Evolutionary conservation across 2,797 vertebrate genomes (phyloP).

Genomic region (Telmatherina bonti): DNA sequence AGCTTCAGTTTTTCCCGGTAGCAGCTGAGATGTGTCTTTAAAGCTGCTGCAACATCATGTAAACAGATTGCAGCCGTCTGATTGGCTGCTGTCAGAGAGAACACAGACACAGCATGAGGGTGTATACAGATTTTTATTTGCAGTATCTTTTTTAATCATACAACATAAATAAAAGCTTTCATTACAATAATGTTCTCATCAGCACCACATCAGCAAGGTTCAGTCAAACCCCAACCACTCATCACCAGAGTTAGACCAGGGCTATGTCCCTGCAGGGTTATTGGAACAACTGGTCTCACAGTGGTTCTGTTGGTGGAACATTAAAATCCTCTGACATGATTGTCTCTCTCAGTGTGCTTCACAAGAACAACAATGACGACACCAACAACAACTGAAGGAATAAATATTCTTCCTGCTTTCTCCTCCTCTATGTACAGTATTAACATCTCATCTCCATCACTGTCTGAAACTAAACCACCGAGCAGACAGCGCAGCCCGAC

Average conservation of each 20-base stretch:
- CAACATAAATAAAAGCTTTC: constrained; percentile 91
- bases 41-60: too few species aligned
- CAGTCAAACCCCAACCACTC: not conserved
- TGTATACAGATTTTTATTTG: constrained; percentile 79
- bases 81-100: constrained; percentile 1
- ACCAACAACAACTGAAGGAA: constrained; percentile 85
- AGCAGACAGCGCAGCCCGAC: not conserved
- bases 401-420: constrained; percentile 65
- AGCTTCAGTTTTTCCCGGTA: too few species aligned
- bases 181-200: constrained; percentile 82
- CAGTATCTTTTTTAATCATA: constrained; percentile 83
- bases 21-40: too few species aligned
- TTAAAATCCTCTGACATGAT: constrained; percentile 80
- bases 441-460: constrained; percentile 29
- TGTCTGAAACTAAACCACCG: not conserved
- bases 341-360: constrained; percentile 91
- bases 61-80: not conserved
- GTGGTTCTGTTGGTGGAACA: constrained; percentile 22
- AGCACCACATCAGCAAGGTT: constrained; percentile 35
- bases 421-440: constrained; percentile 68
- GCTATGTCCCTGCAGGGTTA: constrained; percentile 36
- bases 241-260: constrained; percentile 33
- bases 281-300: not conserved
- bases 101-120: constrained; percentile 12
- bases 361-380: constrained; percentile 90